Conservation (phyloP, 2,113 vertebrate genomes). For the Corvus moneduloides region DNA sequence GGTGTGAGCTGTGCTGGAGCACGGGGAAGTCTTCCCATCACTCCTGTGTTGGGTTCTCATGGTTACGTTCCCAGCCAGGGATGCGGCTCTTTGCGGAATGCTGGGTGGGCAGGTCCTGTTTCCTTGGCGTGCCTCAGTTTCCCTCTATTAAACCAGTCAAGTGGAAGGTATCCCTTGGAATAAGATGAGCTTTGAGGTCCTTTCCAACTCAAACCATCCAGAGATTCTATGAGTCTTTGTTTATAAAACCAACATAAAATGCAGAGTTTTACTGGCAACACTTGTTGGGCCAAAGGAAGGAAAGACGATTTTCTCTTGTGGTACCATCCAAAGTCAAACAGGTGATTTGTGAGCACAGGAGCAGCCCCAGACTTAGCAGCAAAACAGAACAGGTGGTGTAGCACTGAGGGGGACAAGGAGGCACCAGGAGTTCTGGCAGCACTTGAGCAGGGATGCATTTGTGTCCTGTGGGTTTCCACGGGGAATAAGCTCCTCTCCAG, state of each 20-base stretch:
- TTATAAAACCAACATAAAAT: neutral
- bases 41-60: neutral
- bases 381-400: neutral
- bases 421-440: neutral
- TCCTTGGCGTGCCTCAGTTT: neutral
- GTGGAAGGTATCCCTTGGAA: neutral
- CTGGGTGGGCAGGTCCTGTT: neutral
- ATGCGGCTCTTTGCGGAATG: neutral
- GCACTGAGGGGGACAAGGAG: neutral
- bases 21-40: accelerated
- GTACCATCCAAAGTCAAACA: neutral
- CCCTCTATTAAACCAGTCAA: neutral
- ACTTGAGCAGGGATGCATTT: accelerated
- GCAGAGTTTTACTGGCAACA: neutral
- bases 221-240: neutral
- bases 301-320: neutral
- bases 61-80: neutral
- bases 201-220: neutral
- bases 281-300: neutral
- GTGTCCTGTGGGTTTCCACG: accelerated
- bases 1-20: neutral
- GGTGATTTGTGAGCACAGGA: neutral
- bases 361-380: neutral
- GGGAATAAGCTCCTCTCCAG: neutral
- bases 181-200: neutral